Conservation (phyloP, 2,888 invertebrate species). For the Leptopilina syphax region DNA sequence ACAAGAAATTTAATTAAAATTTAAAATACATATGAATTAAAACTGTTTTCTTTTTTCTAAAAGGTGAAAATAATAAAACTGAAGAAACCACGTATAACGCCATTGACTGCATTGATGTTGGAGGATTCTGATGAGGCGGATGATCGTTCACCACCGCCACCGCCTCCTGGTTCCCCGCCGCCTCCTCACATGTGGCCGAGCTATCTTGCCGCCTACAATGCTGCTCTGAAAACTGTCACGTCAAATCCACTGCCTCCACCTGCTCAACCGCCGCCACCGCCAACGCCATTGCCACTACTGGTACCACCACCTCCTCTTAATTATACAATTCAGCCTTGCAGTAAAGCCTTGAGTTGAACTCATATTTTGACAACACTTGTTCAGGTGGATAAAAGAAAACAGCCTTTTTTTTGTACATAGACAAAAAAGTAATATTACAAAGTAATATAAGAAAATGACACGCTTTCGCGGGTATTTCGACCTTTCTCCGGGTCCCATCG, state of each 20-base stretch:
- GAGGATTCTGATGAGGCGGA: slow-evolving; percentile 79
- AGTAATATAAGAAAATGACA: slow-evolving; percentile 24
- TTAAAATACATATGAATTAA: no score
- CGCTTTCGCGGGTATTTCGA: slow-evolving; percentile 32
- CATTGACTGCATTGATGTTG: slow-evolving; percentile 71
- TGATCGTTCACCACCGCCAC: slow-evolving; percentile 80
- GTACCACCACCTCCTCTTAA: slow-evolving; percentile 72
- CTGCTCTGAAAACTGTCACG: slow-evolving; percentile 48
- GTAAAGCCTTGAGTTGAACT: slow-evolving; percentile 65
- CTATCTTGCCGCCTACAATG: slow-evolving; percentile 70
- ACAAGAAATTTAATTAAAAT: no score
- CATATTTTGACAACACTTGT: slow-evolving; percentile 25
- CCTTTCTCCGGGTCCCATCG: slow-evolving; percentile 24
- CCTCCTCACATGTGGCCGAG: slow-evolving; percentile 78
- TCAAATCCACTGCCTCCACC: slow-evolving; percentile 52
- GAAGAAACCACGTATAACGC: slow-evolving; percentile 73
- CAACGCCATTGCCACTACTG: slow-evolving; percentile 73
- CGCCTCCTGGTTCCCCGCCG: slow-evolving; percentile 81
- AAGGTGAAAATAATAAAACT: slow-evolving; percentile 77
- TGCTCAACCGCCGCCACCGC: slow-evolving; percentile 68
- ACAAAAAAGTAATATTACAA: slow-evolving; percentile 25
- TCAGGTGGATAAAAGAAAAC: background rate
- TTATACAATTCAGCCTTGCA: slow-evolving; percentile 74
- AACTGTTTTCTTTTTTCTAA: slow-evolving; percentile 32
- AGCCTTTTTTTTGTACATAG: slow-evolving; percentile 46